Evolutionary conservation across 53 echinoderm and acorn worm genomes (phyloP).

Genomic region (Antedon mediterranea): DNA sequence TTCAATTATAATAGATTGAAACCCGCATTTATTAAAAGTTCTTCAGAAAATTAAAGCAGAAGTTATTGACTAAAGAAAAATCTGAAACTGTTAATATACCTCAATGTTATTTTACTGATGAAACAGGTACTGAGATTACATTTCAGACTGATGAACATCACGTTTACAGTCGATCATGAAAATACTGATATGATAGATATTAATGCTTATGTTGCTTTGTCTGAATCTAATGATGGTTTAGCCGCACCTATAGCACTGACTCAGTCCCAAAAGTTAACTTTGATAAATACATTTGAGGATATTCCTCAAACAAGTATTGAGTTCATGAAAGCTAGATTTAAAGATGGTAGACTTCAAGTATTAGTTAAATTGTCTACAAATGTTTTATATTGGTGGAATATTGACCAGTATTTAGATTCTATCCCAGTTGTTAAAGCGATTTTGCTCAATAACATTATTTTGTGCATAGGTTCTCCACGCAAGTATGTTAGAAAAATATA

Average conservation of each 20-base stretch:
- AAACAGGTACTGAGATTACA: background rate
- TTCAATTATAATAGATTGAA: background rate
- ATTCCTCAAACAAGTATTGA: background rate
- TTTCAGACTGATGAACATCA: background rate
- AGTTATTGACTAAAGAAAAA: background rate
- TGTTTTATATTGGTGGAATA: background rate
- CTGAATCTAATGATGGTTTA: background rate
- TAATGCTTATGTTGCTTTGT: background rate
- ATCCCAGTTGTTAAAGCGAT: background rate
- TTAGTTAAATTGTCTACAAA: background rate
- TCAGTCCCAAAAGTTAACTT: background rate
- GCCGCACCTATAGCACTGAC: background rate
- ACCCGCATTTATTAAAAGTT: background rate
- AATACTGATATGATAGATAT: background rate
- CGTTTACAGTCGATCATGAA: background rate
- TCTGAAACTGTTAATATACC: background rate
- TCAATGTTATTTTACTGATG: background rate
- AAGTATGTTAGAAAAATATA: background rate
- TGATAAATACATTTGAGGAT: background rate
- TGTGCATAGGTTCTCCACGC: background rate
- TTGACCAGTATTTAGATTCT: background rate
- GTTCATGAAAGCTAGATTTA: background rate
- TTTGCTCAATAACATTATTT: background rate
- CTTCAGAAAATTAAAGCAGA: background rate
- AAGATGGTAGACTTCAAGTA: background rate